Evolutionary conservation across 2,797 vertebrate genomes (phyloP), one percentile per base, ranked within the genome.

Genomic region (Parotocinclus haroldoi): DNA sequence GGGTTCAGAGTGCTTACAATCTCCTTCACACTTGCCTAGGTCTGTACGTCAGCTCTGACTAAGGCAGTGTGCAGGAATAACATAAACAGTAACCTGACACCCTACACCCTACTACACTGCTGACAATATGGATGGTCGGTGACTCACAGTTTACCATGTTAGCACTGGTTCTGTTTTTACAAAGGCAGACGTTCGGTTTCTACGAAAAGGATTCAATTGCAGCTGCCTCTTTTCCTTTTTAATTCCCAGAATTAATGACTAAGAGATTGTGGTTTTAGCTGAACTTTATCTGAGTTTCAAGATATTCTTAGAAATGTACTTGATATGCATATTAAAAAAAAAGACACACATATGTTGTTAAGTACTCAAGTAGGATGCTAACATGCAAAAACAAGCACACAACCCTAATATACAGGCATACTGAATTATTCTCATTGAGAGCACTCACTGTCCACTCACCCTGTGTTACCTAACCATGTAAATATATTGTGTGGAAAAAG

Each of bases 201-300:
- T 71, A 78, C 78, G 79, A 53, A 79, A 82, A 58, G 53, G 19
- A 79, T 73, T 84, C 70, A 79, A 51, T 71, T 66, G 48, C 68
- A 60, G 78, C 79, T 79, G 80, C 78, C 57, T 74, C 58, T 17
- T 36, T n/a, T 38, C n/a, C 51, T 66, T 50, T 55, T 51, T 55
- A 62, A 65, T 83, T 87, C 79, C 69, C 44, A 16, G 10, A 81
- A 85, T 66, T 77, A 71, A 80, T 81, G 84, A 84, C 71, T 81
- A 77, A 78, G 36, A 59, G 19, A 58, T 9, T 17, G 38, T 52
- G 54, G 37, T 14, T 16, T 48, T 39, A 39, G 52, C 53, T 57
- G 16, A 46, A 71, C 27, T n/a, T n/a, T n/a, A n/a, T n/a, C n/a
- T 38, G 27, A 6, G 13, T 7, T 13, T 40, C 13, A 13, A 44